Evolutionary conservation across 23 tunicate species (phyloP), one percentile per base, ranked within the genome.

Genomic region (Aplidium turbinatum): DNA sequence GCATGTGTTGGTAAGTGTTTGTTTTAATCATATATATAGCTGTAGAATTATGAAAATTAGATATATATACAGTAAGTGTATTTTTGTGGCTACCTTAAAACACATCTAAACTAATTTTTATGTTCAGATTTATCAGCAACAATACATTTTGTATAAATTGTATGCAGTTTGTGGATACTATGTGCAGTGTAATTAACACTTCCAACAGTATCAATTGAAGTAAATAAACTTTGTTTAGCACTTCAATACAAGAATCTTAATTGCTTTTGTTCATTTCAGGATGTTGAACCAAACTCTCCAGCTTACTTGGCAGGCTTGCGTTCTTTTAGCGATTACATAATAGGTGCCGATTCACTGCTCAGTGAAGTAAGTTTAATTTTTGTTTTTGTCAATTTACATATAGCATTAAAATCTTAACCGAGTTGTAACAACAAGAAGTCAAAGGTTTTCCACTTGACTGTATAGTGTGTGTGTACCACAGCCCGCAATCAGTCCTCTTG

Each of bases 211-310:
- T n/a, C n/a, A n/a, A n/a, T n/a, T n/a, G n/a, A n/a, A n/a, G n/a
- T n/a, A n/a, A n/a, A n/a, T n/a, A n/a, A n/a, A n/a, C n/a, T n/a
- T n/a, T n/a, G n/a, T n/a, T n/a, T n/a, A n/a, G n/a, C n/a, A n/a
- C n/a, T n/a, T n/a, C n/a, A n/a, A n/a, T 42, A 42, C 16, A 42
- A 9, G 50, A 42, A 42, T 42, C 16, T 9, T 9, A 9, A 42
- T 9, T 16, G 16, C 16, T 11, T 16, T 9, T 42, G 11, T 42
- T 9, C 50, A 2, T 65, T 68, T 32, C 55, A 85, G 92, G 95
- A 94, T n/a, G 99, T 94, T 4, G 95, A 94, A 52, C 72, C 95
- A 19, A 95, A 95, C 53, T 88, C 99, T 26, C 96, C 99, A 4
- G 99, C 96, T 0, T 95, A 88, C 54, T 47, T 88, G 31, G 99